Evolutionary conservation across 2,888 invertebrate genomes (phyloP), one percentile per base, ranked within the genome.

Genomic region (Heliconius aoede): DNA sequence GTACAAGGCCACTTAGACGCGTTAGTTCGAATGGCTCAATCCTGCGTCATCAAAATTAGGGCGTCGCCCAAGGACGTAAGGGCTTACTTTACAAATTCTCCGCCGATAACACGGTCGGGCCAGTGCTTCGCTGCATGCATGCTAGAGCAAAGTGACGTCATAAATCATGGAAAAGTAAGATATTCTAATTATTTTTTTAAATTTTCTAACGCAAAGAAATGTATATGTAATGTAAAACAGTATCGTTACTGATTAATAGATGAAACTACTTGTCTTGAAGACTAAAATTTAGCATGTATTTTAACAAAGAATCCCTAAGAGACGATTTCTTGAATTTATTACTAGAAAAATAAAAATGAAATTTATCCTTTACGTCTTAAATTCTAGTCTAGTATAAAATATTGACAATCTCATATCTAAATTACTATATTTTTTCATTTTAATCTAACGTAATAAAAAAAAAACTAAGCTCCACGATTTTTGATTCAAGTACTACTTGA

Each of bases 41-140:
- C 93, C 0, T 95, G 95, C 80, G 93, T 93, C 36, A 91, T 91
- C 81, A 92, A 92, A 81, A 93, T 93, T 0, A 86, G 92, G 5
- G 94, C 94, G 0, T 89, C 94, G 0, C 93, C 93, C 0, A 93
- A 93, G 65, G 94, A 95, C 76, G 93, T 95, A 1, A 82, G 92
- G 5, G 93, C 94, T 0, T 93, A 93, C 84, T 92, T 95, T 84
- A 93, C 93, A 40, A 94, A 94, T 84, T 90, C 94, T 0, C 87
- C 94, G 0, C 94, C 94, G 0, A 89, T 91, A 1, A 89, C 94
- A 3, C 86, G 92, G 21, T 88, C 93, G 0, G 94, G 94, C 0
- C 93, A 94, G 76, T 95, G 95, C 82, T 92, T 94, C 72, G 93
- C 93, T 0, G 93, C 93, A 0, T 95, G 95, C 82, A 94, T 95